These are phyloP conservation scores for Nibea coibor DNA, from an alignment of 2,113 vertebrate genomes.

Conservation along the genomic window DNA sequence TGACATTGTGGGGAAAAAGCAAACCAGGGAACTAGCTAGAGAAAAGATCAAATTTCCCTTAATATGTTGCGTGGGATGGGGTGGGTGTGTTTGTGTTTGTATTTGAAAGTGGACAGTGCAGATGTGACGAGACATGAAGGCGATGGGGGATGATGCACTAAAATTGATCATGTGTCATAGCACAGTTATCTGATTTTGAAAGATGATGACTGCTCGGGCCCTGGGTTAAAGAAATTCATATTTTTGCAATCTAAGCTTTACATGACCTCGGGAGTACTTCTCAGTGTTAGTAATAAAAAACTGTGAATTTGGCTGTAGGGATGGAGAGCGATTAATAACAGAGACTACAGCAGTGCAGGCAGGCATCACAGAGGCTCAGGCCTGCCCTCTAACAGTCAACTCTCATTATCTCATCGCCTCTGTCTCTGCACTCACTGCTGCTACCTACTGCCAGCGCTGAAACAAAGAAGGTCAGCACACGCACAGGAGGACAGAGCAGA, in stretches of 20 bases:
- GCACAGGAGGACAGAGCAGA: conserved; percentile 17
- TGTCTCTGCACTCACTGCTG: conserved; percentile 14
- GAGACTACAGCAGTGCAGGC: neutral
- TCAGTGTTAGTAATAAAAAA: neutral
- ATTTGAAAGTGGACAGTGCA: no score
- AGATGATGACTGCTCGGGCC: neutral
- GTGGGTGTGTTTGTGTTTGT: no score
- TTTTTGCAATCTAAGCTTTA: neutral
- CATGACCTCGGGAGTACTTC: neutral
- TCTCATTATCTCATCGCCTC: conserved; percentile 45
- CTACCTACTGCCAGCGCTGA: conserved; percentile 31
- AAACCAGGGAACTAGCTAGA: neutral
- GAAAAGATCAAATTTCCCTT: neutral
- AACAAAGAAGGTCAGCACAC: conserved; percentile 44
- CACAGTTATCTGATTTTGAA: neutral
- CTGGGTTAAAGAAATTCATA: conserved; percentile 12
- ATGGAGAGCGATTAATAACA: conserved; percentile 4
- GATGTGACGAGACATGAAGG: no score
- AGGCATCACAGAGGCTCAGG: conserved; percentile 7
- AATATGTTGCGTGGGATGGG: neutral
- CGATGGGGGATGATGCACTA: no score
- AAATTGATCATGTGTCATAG: neutral
- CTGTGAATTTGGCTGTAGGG: conserved; percentile 8
- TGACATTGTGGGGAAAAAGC: neutral
- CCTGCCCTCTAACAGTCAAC: conserved; percentile 50